Evolutionary conservation across 2,797 vertebrate genomes (phyloP), one percentile per base, ranked within the genome.

Genomic region (Chelon auratus): DNA sequence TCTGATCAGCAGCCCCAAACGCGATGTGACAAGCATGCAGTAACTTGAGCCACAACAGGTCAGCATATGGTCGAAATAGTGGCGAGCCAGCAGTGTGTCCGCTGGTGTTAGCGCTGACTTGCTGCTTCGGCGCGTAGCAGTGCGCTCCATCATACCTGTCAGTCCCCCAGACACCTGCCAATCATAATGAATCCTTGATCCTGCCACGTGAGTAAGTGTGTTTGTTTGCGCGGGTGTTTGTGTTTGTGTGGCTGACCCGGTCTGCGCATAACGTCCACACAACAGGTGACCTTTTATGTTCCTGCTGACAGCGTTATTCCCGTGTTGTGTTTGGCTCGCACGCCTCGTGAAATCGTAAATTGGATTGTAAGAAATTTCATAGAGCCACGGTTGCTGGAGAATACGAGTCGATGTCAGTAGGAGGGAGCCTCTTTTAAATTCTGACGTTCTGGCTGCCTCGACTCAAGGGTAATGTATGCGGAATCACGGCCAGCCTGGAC

Each of bases 401-500:
- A 81, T 64, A 82, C 72, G 65, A 84, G 78, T 48, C 53, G 81
- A 57, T 82, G 83, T 77, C 67, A 77, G 80, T 54, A 43, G 86
- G 80, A 76, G 72, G 82, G 71, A 81, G 75, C 79, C 79, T 89
- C 62, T 80, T 92, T 92, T 81, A 88, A 82, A 92, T 92, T 90
- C 88, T 77, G 22, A 18, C 55, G 68, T 82, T 91, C 86, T 68
- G 75, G 67, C 84, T 82, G 84, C 77, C 76, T 82, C 42, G 51
- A 83, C 84, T 92, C 91, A 92, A 92, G 91, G 93, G 89, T 90
- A 92, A 93, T 91, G 82, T 85, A 92, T 91, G 91, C 91, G 81
- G 86, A 84, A 67, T 82, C 85, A 90, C 89, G 92, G 82, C 88
- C 85, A 58, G 81, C 58, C 68, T 68, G 88, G 86, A 92, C 90